Percentiles rank a stretch among this genome's conserved stretches.
These are phyloP conservation scores for Drosophila dives DNA, from an alignment of 2,888 invertebrate species.

Conservation along the genomic window DNA sequence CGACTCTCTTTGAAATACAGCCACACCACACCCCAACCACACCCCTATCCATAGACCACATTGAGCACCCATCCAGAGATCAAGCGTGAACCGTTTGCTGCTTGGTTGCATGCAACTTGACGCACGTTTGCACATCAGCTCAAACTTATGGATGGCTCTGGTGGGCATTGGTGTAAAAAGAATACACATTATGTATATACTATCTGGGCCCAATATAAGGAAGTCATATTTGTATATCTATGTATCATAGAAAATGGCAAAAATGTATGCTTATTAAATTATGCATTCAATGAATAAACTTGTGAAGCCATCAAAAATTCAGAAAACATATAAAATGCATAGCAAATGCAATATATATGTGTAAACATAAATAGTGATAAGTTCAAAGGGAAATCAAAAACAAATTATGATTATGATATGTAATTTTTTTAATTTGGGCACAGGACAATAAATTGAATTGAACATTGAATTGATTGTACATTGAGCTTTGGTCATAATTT, in stretches of 20 bases:
- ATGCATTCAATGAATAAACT: slow-evolving; percentile 43
- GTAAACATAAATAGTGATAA: slow-evolving; percentile 57
- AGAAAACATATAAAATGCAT: slow-evolving; percentile 30
- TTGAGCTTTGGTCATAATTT: slow-evolving; percentile 52
- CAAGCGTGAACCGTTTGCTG: slow-evolving; percentile 64
- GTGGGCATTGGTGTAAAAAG: slow-evolving; percentile 10
- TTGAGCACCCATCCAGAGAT: slow-evolving; percentile 26
- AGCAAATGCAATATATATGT: slow-evolving; percentile 29
- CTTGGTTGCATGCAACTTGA: slow-evolving; percentile 65
- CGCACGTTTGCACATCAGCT: slow-evolving; percentile 69
- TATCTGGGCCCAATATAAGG: slow-evolving; percentile 28
- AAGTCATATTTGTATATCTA: slow-evolving; percentile 34
- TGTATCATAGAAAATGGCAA: slow-evolving; percentile 34
- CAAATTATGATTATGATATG: slow-evolving; percentile 45
- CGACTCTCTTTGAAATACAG: slow-evolving; percentile 32
- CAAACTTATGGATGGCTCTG: slow-evolving; percentile 39
- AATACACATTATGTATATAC: slow-evolving; percentile 47
- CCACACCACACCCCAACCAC: neutral
- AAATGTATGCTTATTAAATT: slow-evolving; percentile 54
- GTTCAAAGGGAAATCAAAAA: slow-evolving; percentile 38
- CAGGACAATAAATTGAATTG: slow-evolving; percentile 33
- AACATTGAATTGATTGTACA: slow-evolving; percentile 23
- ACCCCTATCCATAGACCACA: neutral
- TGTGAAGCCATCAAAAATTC: slow-evolving; percentile 22
- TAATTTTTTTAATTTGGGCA: slow-evolving; percentile 22